Evolutionary conservation across 2,888 invertebrate species (phyloP).

Genomic region (Flabesymbios commensalis): DNA sequence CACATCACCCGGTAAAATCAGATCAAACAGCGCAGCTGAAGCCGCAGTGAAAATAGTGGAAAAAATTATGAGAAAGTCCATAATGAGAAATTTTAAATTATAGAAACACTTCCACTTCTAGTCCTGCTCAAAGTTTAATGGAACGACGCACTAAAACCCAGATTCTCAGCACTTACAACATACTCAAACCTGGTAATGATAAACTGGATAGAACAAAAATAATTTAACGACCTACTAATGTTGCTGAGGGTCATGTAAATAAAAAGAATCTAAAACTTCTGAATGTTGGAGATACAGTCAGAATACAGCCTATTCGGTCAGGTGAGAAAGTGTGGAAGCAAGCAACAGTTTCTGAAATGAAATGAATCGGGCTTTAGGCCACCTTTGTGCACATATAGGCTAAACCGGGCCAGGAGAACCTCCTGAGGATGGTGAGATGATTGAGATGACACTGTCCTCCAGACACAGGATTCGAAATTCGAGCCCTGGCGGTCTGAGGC

Average conservation of each 20-base stretch:
- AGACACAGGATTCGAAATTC: too few relatives aligned
- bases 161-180: background rate
- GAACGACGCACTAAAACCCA: background rate
- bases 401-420: too few relatives aligned
- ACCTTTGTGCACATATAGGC: too few relatives aligned
- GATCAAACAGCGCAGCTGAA: constrained; percentile 35
- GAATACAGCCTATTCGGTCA: background rate
- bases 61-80: constrained; percentile 22
- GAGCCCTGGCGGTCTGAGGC: too few relatives aligned
- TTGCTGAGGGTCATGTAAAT: background rate
- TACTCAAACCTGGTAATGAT: background rate
- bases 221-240: background rate
- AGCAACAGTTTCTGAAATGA: background rate
- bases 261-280: background rate
- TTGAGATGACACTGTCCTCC: too few relatives aligned
- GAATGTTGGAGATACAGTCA: background rate
- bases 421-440: too few relatives aligned
- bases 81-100: background rate
- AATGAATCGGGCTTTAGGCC: too few relatives aligned
- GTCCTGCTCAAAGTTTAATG: background rate
- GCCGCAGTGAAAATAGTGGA: constrained; percentile 32
- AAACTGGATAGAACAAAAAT: background rate
- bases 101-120: constrained; percentile 1
- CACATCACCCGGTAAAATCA: constrained; percentile 24
- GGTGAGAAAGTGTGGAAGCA: background rate